These are phyloP conservation scores for Pituophis catenifer DNA, from an alignment of 2,113 vertebrate genomes.

Conservation along the genomic window DNA sequence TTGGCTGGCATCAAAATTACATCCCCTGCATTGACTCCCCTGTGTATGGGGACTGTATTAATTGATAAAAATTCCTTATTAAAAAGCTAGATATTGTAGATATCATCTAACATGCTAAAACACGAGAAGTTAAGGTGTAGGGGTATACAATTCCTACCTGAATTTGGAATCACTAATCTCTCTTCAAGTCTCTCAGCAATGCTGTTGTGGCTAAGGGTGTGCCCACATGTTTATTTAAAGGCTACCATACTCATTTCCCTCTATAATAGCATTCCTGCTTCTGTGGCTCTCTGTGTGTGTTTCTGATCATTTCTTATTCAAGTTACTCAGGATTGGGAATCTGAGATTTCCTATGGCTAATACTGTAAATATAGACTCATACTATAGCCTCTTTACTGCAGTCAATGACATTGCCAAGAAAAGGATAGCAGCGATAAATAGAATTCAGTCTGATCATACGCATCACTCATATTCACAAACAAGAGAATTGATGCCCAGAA, in stretches of 20 bases:
- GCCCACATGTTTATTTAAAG: no score
- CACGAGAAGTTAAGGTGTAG: neutral
- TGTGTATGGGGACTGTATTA: neutral
- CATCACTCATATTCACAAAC: neutral
- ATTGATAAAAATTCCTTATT: neutral
- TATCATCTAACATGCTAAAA: neutral
- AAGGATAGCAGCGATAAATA: neutral
- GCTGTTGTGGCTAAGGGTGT: neutral
- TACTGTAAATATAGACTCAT: neutral
- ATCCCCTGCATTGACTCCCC: neutral
- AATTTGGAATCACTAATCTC: neutral
- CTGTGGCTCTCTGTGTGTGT: neutral
- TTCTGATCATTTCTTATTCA: neutral
- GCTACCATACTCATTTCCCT: neutral
- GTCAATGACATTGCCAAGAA: neutral
- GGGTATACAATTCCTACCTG: neutral
- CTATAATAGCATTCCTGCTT: neutral
- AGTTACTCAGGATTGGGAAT: neutral
- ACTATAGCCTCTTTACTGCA: neutral
- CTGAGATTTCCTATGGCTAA: neutral
- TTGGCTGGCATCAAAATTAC: neutral
- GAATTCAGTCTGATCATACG: neutral
- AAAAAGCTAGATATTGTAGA: neutral
- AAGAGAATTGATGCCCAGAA: neutral
- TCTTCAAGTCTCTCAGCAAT: neutral